phyloP scores from a whole-genome alignment of 2,888 invertebrate species.

The Lepidochrysops patricia region DNA sequence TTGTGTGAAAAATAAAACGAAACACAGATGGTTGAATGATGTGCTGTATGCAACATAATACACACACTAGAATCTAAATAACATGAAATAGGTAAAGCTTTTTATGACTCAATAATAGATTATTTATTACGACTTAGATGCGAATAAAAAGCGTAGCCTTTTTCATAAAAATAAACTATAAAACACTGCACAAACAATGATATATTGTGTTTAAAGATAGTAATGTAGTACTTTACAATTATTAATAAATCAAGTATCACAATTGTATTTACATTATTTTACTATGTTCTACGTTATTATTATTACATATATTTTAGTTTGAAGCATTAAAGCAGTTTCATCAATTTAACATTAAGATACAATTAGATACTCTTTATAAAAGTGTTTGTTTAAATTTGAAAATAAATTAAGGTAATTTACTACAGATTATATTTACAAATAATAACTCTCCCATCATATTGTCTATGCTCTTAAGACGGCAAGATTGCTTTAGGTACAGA shows the following conservation, averaged over 20 bases:
- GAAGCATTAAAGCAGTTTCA: too few species aligned
- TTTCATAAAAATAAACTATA: not conserved
- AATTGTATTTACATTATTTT: not conserved
- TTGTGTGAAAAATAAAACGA: conserved; percentile 12
- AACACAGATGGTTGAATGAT: conserved; percentile 20
- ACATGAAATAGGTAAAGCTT: conserved; percentile 16
- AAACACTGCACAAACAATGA: not conserved
- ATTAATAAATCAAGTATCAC: not conserved
- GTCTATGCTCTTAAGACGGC: not conserved
- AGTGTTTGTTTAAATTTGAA: not conserved
- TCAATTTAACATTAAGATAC: too few species aligned
- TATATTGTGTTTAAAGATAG: not conserved
- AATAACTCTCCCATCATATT: not conserved
- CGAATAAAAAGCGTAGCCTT: not conserved
- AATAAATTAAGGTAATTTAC: not conserved
- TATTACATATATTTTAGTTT: too few species aligned
- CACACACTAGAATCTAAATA: conserved; percentile 2
- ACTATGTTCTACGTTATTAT: not conserved
- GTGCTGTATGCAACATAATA: conserved; percentile 24
- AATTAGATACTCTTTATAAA: not conserved
- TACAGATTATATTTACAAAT: not conserved
- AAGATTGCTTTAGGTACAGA: not conserved
- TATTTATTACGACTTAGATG: not conserved
- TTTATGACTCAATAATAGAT: not conserved
- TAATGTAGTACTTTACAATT: not conserved